Evolutionary conservation across 1,140 invertebrate species (phyloP).

Genomic region (Lamellibrachia luymesi): DNA sequence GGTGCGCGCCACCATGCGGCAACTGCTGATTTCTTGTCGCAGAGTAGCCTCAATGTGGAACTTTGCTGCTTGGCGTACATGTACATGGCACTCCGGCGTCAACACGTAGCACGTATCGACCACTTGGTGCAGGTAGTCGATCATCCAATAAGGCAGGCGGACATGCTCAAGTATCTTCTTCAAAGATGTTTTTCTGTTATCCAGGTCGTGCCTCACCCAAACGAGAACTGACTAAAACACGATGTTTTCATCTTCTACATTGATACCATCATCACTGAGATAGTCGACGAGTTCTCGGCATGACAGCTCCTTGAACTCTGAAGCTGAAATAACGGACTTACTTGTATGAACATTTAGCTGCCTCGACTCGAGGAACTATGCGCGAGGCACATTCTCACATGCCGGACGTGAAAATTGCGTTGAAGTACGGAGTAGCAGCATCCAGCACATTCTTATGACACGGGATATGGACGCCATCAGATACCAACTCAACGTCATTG

Average conservation of each 20-base stretch:
- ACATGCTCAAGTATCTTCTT: neutral
- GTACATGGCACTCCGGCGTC: neutral
- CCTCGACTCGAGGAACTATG: neutral
- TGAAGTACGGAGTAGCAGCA: constrained; percentile 30
- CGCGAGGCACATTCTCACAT: neutral
- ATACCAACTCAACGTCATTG: constrained; percentile 26
- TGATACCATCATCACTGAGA: neutral
- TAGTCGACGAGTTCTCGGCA: too few relatives aligned
- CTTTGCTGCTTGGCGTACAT: neutral
- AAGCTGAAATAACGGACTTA: too few relatives aligned
- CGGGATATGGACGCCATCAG: constrained; percentile 24
- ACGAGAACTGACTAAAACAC: neutral
- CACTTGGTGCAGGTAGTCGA: neutral
- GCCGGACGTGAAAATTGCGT: constrained; percentile 25
- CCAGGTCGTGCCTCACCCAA: neutral
- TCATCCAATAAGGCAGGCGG: neutral
- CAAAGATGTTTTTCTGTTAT: neutral
- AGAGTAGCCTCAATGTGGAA: neutral
- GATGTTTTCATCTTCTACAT: neutral
- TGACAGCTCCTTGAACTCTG: too few relatives aligned
- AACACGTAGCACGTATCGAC: neutral
- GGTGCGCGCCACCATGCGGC: constrained; percentile 10
- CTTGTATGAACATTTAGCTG: too few relatives aligned
- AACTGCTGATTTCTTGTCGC: neutral
- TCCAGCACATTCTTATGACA: constrained; percentile 28